Conservation (phyloP, 1,140 invertebrate genomes). For the Theocolax elegans region DNA sequence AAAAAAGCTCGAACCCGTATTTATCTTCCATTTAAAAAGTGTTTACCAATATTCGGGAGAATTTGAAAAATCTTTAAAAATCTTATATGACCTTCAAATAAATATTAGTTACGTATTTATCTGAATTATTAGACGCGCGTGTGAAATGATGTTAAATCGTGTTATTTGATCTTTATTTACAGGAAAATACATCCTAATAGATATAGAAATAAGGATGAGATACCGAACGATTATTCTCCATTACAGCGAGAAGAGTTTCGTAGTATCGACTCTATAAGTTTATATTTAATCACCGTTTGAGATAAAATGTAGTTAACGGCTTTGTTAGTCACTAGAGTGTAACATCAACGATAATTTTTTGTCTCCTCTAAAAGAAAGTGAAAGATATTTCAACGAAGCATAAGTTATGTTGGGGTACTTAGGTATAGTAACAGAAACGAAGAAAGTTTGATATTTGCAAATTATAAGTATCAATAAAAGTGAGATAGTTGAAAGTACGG, state of each 20-base stretch:
- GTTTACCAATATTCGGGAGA: no score
- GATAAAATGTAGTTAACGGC: constrained; percentile 1
- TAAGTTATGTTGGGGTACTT: no score
- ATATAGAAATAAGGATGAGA: neutral
- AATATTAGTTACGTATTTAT: neutral
- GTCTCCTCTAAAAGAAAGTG: neutral
- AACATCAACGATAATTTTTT: constrained; percentile 11
- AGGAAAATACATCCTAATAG: neutral
- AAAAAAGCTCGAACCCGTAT: neutral
- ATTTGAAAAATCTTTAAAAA: neutral
- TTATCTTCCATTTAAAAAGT: neutral
- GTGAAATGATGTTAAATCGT: neutral
- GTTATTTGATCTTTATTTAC: neutral
- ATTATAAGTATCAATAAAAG: no score
- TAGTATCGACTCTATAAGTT: neutral
- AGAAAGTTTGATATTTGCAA: no score
- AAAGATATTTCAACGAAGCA: neutral
- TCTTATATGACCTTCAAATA: neutral
- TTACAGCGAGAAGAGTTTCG: neutral
- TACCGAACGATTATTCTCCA: neutral
- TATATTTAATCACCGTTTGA: constrained; percentile 1
- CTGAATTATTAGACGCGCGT: constrained; percentile 7
- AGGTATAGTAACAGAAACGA: no score
- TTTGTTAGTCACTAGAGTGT: neutral
- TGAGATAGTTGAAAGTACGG: no score